Conservation (phyloP, 2,888 invertebrate genomes). For the Oscheius sp. region DNA sequence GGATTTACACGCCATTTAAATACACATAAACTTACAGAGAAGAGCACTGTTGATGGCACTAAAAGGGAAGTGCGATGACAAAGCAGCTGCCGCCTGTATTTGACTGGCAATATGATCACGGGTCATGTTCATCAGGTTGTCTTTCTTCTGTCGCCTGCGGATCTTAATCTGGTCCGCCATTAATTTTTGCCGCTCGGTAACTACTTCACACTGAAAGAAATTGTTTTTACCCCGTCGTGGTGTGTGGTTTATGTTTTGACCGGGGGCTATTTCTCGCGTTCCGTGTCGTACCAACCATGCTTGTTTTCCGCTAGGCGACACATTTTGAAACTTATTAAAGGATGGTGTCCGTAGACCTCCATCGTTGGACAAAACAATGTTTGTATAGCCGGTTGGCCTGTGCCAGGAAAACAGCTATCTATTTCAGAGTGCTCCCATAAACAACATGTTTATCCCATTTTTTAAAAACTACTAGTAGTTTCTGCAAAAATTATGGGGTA, state of each 20-base stretch:
- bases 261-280: background rate
- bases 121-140: slow-evolving; percentile 66
- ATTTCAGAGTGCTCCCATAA: slow-evolving; percentile 34
- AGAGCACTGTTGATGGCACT: slow-evolving; percentile 43
- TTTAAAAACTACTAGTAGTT: background rate
- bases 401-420: slow-evolving; percentile 32
- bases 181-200: slow-evolving; percentile 68
- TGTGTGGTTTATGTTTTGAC: too few species aligned
- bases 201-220: slow-evolving; percentile 66
- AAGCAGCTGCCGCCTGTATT: slow-evolving; percentile 58
- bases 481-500: background rate
- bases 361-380: slow-evolving; percentile 26
- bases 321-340: slow-evolving; percentile 22
- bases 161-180: slow-evolving; percentile 73
- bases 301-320: background rate
- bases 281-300: background rate
- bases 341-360: slow-evolving; percentile 1
- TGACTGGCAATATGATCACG: slow-evolving; percentile 61
- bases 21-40: slow-evolving; percentile 46
- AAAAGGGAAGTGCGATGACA: slow-evolving; percentile 44
- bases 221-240: background rate
- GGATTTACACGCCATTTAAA: background rate
- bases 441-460: slow-evolving; percentile 38
- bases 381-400: slow-evolving; percentile 28
- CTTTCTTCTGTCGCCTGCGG: slow-evolving; percentile 66